Evolutionary conservation across 1,140 invertebrate genomes (phyloP), one percentile per base, ranked within the genome.

Genomic region (Chironomus tepperi): DNA sequence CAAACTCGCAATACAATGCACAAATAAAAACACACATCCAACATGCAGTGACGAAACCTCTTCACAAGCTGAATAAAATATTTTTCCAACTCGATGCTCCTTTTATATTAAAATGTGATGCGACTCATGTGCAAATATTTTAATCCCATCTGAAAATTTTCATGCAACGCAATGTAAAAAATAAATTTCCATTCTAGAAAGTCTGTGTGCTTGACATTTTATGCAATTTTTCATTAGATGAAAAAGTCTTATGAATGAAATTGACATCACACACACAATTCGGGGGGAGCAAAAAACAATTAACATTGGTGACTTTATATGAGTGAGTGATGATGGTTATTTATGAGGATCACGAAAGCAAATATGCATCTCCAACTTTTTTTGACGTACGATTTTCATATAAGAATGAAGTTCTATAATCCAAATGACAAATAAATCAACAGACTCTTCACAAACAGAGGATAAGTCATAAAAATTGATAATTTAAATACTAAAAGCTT

Each of bases 271-370:
- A 57, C 42, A 47, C 47, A 15, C 47, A 57, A 15, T 47, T 57
- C 15, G 1, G n/a, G n/a, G 12, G 12, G 10, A 57, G 43, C 12
- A 15, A 57, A 57, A 57, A 57, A 57, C 47, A 57, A 57, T 57
- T 57, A 57, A 57, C 47, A 57, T n/a, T 57, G 12, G 47, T 15
- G 47, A 57, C 47, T n/a, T 57, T 57, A n/a, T 57, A 47, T 15
- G n/a, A 12, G 47, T 57, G 47, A 57, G 12, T 57, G 47, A 57
- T 57, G 47, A 57, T 57, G n/a, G 47, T 57, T 57, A 57, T 57
- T 57, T 57, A 57, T 57, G 12, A n/a, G 3, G 3, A 57, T 5
- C n/a, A 12, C 3, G n/a, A 57, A 12, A 15, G 47, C 10, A 57
- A 57, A 57, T 57, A 57, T n/a, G 12, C 47, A 5, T 12, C 47